Base-by-base conservation (phyloP, 2,113 vertebrate genomes). In the Fulica atra region DNA sequence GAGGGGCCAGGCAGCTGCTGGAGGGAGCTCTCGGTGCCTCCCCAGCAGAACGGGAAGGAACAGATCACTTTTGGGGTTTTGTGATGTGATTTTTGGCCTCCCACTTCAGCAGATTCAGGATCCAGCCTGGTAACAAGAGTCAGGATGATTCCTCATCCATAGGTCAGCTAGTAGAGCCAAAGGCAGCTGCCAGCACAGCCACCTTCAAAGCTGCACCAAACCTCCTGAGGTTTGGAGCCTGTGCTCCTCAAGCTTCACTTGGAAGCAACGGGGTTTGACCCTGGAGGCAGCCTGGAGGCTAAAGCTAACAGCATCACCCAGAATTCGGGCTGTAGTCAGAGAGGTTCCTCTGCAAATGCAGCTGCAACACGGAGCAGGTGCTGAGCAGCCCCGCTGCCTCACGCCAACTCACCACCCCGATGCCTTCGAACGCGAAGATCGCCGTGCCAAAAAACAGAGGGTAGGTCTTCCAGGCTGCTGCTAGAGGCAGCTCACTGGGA, bases 361-460 rank as follows among this genome's bases (percentile, higher is more conserved):
- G 95, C 79, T 93, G 82, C 85, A 79, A 10, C 2, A 20, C 51
- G 24, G 40, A 95, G 81, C 66, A 92, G 79, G 81, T 78, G 66
- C 76, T 63, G 71, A 35, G 82, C 79, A 82, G 38, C 65, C 38
- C 51, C 14, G 0, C 70, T 29, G 64, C 60, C 60, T 70, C 40
- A 42, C 0, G 6, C 36, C 6, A 6, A 97, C 98, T 97, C 98
- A 99, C 99, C 99, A 99, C 98, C 44, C 99, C 99, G 0, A 99
- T 99, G 93, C 99, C 99, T 97, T 99, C 99, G 19, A 99, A 99
- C 48, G 99, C 98, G 90, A 99, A 99, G 93, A 99, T 99, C 4
- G 99, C 99, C 0, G 99, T 99, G 96, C 99, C 99, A 56, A 99
- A 99, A 97, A 99, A 99, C 64, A 99, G 98, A 26, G 99, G 98